These are phyloP conservation scores for Tauraco hartlaubi DNA, from an alignment of 2,797 vertebrate species.

Conservation along the genomic window DNA sequence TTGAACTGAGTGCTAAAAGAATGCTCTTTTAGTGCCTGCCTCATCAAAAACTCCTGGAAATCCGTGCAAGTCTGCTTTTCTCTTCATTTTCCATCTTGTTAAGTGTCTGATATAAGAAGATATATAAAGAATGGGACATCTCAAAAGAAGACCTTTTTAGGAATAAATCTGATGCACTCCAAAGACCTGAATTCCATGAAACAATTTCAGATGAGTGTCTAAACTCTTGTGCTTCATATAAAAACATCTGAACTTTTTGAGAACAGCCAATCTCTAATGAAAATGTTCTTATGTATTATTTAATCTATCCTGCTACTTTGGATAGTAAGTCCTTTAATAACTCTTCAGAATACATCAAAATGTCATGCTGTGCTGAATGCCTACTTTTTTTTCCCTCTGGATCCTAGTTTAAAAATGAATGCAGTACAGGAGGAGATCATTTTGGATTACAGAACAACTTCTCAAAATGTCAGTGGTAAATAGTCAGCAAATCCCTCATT, in stretches of 20 bases:
- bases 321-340: slow-evolving; percentile 44
- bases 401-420: slow-evolving; percentile 25
- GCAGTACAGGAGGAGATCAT: slow-evolving; percentile 17
- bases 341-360: slow-evolving; percentile 41
- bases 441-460: slow-evolving; percentile 51
- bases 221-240: not conserved
- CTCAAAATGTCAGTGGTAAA: slow-evolving; percentile 65
- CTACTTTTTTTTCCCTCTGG: slow-evolving; percentile 2
- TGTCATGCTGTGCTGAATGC: not conserved
- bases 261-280: slow-evolving; percentile 30
- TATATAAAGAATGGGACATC: not conserved
- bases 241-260: slow-evolving; percentile 6
- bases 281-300: slow-evolving; percentile 38
- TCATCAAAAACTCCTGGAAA: not conserved
- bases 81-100: not conserved
- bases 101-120: not conserved
- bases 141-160: not conserved
- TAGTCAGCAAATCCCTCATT: slow-evolving; percentile 57
- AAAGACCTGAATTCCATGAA: not conserved
- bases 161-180: not conserved
- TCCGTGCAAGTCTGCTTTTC: not conserved
- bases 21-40: not conserved
- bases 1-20: not conserved
- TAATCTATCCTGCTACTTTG: slow-evolving; percentile 31
- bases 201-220: not conserved